Percentiles rank a stretch among this genome's conserved stretches.
Evolutionary conservation across 2,113 vertebrate species (phyloP).

Genomic region (Patagioenas fasciata): DNA sequence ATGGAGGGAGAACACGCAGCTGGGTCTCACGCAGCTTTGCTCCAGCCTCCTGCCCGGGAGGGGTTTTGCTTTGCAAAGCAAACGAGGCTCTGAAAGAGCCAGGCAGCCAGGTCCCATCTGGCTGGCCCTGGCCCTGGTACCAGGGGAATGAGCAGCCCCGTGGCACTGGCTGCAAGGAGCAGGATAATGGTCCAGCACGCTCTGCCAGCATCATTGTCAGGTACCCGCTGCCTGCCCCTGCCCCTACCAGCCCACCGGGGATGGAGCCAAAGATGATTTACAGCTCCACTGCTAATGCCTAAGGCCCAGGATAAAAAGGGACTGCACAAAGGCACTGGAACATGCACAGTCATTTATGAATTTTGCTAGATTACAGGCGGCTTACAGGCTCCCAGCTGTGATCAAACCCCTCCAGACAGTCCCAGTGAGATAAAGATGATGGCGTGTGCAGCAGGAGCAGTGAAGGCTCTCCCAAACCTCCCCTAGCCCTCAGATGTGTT

Average conservation of each 20-base stretch:
- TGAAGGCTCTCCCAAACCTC: not conserved
- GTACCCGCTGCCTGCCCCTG: not conserved
- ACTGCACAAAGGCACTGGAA: not conserved
- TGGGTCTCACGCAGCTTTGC: not conserved
- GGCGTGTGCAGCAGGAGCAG: not conserved
- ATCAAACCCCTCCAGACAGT: not conserved
- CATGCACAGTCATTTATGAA: not conserved
- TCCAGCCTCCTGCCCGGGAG: not conserved
- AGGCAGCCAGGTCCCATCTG: not conserved
- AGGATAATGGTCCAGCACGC: fast-evolving
- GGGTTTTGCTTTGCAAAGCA: not conserved
- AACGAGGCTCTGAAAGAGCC: not conserved
- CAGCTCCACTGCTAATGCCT: not conserved
- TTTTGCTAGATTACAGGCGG: not conserved
- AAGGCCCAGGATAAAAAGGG: not conserved
- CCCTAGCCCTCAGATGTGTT: not conserved
- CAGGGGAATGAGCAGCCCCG: not conserved
- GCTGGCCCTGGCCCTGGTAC: not conserved
- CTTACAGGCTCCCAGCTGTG: not conserved
- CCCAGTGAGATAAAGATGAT: fast-evolving
- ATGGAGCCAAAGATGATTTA: not conserved
- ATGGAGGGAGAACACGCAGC: not conserved
- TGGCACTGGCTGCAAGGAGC: not conserved
- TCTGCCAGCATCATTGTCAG: fast-evolving
- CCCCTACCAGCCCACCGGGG: not conserved